phyloP scores from a whole-genome alignment of 2,797 vertebrate genomes.

The Gephyroberyx darwinii region DNA sequence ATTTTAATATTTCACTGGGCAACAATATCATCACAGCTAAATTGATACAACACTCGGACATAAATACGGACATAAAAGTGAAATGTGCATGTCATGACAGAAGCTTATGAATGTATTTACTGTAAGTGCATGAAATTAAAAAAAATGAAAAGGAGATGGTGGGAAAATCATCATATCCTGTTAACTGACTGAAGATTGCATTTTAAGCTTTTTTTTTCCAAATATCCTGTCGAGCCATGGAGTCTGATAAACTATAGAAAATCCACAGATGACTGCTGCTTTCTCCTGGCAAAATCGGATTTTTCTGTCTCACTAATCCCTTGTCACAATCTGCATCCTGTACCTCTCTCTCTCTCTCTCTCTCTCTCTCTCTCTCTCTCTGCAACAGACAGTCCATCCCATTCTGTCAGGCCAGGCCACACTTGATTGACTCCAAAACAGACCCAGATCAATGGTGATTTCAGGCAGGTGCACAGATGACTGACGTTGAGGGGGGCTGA shows the following conservation, averaged over 20 bases:
- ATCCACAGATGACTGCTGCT: slow-evolving; percentile 88
- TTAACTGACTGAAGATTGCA: slow-evolving; percentile 80
- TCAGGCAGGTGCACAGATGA: slow-evolving; percentile 70
- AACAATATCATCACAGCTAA: too few species aligned
- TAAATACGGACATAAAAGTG: too few species aligned
- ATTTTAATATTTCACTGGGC: too few species aligned
- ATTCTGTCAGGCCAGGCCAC: slow-evolving; percentile 72
- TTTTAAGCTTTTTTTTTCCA: slow-evolving; percentile 69
- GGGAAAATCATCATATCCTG: slow-evolving; percentile 66
- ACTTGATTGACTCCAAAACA: slow-evolving; percentile 64
- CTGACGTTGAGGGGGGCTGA: slow-evolving; percentile 57
- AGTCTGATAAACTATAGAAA: slow-evolving; percentile 90
- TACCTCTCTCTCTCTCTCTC: slow-evolving; percentile 72
- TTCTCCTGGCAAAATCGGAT: slow-evolving; percentile 94
- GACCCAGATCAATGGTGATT: slow-evolving; percentile 61
- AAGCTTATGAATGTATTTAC: slow-evolving; percentile 5
- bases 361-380: slow-evolving; percentile 12
- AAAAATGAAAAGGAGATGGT: slow-evolving; percentile 35
- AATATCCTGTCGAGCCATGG: slow-evolving; percentile 75
- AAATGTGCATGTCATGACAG: too few species aligned
- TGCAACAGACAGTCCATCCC: slow-evolving; percentile 74
- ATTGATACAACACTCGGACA: too few species aligned
- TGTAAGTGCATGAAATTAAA: slow-evolving; percentile 30
- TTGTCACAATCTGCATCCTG: slow-evolving; percentile 92
- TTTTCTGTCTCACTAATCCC: slow-evolving; percentile 94